Evolutionary conservation across 92 coral and sea anemone species (phyloP).

Genomic region (Scolanthus callimorphus): DNA sequence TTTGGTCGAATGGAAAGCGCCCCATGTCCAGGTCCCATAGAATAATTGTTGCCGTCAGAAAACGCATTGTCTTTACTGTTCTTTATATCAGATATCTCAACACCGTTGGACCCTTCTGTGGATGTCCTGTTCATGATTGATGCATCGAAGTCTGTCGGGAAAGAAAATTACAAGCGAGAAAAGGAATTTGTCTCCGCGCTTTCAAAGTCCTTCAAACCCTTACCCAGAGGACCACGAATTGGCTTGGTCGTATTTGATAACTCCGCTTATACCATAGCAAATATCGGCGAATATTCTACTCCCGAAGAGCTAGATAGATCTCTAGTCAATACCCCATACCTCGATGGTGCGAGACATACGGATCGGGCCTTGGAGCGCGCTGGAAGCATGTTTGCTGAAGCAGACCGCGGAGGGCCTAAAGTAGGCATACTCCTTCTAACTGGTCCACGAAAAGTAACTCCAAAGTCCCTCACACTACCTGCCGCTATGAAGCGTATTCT

Average conservation of each 20-base stretch:
- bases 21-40: too few relatives aligned
- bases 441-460: constrained; percentile 21
- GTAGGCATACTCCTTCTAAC: constrained; percentile 44
- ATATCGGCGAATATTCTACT: constrained; percentile 23
- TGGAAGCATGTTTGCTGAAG: constrained; percentile 37
- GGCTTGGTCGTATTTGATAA: constrained; percentile 56
- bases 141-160: constrained; percentile 56
- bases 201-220: constrained; percentile 50
- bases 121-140: constrained; percentile 76
- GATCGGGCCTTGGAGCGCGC: constrained; percentile 51
- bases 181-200: constrained; percentile 61
- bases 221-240: constrained; percentile 45
- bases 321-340: constrained; percentile 11
- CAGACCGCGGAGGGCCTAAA: constrained; percentile 46
- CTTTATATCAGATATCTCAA: constrained; percentile 62
- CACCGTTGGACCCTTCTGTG: constrained; percentile 43
- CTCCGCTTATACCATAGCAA: constrained; percentile 23
- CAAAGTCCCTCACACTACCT: constrained; percentile 17
- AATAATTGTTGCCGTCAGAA: too few relatives aligned
- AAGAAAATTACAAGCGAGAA: constrained; percentile 48
- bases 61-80: too few relatives aligned
- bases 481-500: constrained; percentile 39
- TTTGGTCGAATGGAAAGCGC: too few relatives aligned
- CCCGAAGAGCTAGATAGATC: constrained; percentile 8
- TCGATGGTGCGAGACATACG: constrained; percentile 43